Conservation (phyloP, 2,797 vertebrate genomes). For the Malurus leucopterus region DNA sequence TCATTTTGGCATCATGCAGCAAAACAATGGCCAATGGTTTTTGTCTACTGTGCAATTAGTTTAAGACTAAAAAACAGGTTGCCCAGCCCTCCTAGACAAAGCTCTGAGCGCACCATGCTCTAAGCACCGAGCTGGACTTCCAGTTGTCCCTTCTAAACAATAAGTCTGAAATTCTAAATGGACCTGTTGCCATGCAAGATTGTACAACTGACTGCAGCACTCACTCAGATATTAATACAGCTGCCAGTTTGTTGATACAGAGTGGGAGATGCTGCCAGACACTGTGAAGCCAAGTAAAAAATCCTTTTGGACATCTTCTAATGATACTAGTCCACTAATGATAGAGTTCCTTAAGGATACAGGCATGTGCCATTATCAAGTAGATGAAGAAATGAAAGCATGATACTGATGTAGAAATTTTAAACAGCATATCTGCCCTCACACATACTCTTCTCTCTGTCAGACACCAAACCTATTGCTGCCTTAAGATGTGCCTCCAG, state of each 20-base stretch:
- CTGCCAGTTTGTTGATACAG: not conserved
- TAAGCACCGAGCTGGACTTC: not conserved
- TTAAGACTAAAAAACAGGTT: not conserved
- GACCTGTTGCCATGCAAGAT: not conserved
- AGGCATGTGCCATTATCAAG: not conserved
- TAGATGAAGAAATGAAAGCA: not conserved
- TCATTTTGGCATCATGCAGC: not conserved
- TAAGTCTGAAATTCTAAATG: not conserved
- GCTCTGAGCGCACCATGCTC: not conserved
- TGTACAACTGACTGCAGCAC: not conserved
- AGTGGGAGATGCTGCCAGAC: not conserved
- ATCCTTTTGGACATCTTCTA: not conserved
- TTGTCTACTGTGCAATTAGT: not conserved
- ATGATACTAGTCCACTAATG: not conserved
- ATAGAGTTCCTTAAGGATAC: not conserved
- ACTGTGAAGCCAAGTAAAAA: not conserved
- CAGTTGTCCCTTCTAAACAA: not conserved
- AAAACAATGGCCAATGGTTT: not conserved
- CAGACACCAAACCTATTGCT: not conserved
- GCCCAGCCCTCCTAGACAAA: not conserved
- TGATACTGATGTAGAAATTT: not conserved
- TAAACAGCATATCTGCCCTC: not conserved
- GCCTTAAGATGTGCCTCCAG: not conserved
- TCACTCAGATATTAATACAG: not conserved
- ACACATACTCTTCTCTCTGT: not conserved